phyloP scores from a whole-genome alignment of 2,113 vertebrate genomes.

The Cyanoramphus novaezelandiae region DNA sequence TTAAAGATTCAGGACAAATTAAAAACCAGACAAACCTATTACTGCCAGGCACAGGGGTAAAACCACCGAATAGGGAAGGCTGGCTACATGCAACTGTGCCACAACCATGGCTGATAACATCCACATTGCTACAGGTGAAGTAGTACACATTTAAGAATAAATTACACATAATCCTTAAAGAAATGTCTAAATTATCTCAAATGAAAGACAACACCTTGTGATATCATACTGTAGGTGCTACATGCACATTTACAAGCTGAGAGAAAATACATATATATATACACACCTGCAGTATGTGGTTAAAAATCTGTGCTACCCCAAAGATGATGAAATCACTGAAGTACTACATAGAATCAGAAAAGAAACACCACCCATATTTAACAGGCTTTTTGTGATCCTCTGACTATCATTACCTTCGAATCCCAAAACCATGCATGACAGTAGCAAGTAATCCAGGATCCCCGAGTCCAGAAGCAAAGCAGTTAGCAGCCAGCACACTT shows the following conservation, averaged over 20 bases:
- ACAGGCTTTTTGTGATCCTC: not conserved
- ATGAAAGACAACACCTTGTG: not conserved
- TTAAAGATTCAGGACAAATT: not conserved
- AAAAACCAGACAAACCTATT: not conserved
- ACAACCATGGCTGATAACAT: accelerated
- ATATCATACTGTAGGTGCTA: not conserved
- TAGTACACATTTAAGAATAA: not conserved
- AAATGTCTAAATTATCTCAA: not conserved
- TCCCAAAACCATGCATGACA: not conserved
- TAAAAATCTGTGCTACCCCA: not conserved
- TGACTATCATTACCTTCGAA: not conserved
- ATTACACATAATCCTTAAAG: not conserved
- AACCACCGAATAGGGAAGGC: not conserved
- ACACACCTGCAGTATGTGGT: not conserved
- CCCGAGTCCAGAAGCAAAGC: not conserved
- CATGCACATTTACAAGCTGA: not conserved
- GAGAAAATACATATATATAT: not conserved
- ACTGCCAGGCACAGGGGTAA: not conserved
- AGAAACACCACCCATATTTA: not conserved
- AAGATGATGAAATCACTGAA: not conserved
- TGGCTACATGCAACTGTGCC: not conserved
- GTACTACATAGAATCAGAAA: not conserved
- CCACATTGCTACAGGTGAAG: not conserved
- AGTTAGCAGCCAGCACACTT: not conserved
- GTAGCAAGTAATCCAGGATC: accelerated